Evolutionary conservation across 2,797 vertebrate species (phyloP), one percentile per base, ranked within the genome.

Genomic region (Emydoidea blandingii): DNA sequence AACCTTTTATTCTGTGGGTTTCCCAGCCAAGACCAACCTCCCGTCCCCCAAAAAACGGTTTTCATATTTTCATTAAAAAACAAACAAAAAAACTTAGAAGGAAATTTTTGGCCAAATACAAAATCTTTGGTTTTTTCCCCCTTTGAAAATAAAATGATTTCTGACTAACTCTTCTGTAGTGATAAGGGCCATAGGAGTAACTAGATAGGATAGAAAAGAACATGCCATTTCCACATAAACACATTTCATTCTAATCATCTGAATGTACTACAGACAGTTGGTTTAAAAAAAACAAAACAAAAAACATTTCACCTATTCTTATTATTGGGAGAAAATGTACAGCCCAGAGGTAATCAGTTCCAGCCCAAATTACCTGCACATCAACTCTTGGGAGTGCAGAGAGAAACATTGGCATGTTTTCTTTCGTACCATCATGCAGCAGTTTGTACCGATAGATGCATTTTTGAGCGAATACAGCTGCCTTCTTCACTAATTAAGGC

Each of bases 391-490:
- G 80, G 92, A 85, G 15, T 47, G 87, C 74, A 41, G 68, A 91
- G 88, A 93, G 50, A 85, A 83, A 59, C 57, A 62, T 59, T 90
- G 78, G 72, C 82, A 87, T 72, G 65, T 90, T 97, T 96, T 90
- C 84, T 96, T 92, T 93, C 94, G 95, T 92, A 94, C 79, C 94
- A 92, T 92, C 96, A 95, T 91, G 79, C 74, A 93, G 85, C 83
- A 85, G 85, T 96, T 87, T 96, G 74, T 93, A 91, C 94, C 95
- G 91, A 96, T 92, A 83, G 94, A 97, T 96, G 87, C 94, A 96
- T 95, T 97, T 97, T 97, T 95, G 95, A 97, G 94, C 97, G 96
- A 96, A 96, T 97, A 96, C 96, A 97, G 96, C 97, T 98, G 97
- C 95, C 96, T 97, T 96, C 95, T 97, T 97, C 95, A 93, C 94